Percentiles rank a stretch among this genome's conserved stretches.
phyloP scores from a whole-genome alignment of 2,888 invertebrate genomes.

The Drosophila nr. perissopoda region DNA sequence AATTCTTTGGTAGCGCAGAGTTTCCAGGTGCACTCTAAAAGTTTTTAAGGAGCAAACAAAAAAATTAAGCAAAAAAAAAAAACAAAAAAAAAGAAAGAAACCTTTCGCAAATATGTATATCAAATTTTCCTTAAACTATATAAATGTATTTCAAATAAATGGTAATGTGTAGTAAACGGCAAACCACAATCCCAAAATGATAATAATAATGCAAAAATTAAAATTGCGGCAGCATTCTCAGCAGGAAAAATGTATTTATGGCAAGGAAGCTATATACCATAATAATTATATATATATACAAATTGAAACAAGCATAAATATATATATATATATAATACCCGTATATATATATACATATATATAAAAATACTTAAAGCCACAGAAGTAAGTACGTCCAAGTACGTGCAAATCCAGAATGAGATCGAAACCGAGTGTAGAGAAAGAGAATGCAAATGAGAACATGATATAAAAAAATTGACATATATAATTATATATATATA shows the following conservation, averaged over 20 bases:
- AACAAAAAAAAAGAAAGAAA: not conserved
- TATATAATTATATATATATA: constrained; percentile 13
- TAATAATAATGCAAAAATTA: not conserved
- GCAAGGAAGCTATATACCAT: constrained; percentile 18
- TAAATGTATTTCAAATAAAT: constrained; percentile 51
- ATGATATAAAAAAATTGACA: constrained; percentile 33
- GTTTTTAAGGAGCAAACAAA: constrained; percentile 25
- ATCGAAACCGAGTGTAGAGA: constrained; percentile 14
- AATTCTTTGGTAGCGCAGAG: constrained; percentile 26
- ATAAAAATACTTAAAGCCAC: constrained; percentile 12
- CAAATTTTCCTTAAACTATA: constrained; percentile 17
- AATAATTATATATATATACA: constrained; percentile 8
- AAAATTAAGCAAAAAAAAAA: not conserved
- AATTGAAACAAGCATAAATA: not conserved
- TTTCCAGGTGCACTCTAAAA: constrained; percentile 8
- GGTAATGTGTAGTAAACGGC: constrained; percentile 49
- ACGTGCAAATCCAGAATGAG: constrained; percentile 18
- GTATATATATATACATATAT: constrained; percentile 22
- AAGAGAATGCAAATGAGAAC: constrained; percentile 7
- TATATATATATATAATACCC: not conserved
- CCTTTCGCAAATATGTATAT: constrained; percentile 10
- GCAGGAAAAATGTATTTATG: constrained; percentile 49
- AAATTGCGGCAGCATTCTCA: constrained; percentile 24
- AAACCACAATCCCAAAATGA: constrained; percentile 3
- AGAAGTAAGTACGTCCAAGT: constrained; percentile 16